These are phyloP conservation scores for Lasioglossum malachurum DNA, from an alignment of 2,888 invertebrate species.

Conservation along the genomic window DNA sequence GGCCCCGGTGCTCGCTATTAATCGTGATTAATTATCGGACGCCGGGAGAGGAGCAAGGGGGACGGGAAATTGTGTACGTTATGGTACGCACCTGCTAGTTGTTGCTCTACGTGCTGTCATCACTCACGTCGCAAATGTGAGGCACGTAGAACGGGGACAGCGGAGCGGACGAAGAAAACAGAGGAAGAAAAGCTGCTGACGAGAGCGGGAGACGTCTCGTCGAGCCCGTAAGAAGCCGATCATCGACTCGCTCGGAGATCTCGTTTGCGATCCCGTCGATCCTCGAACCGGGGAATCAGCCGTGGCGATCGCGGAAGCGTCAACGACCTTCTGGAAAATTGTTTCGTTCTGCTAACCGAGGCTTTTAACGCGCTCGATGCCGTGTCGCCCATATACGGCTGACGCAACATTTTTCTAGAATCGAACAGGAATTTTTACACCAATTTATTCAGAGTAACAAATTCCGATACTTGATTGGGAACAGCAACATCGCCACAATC, in stretches of 20 bases:
- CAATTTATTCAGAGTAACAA: background rate
- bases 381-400: background rate
- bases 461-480: too few relatives aligned
- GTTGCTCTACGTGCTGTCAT: slow-evolving; percentile 67
- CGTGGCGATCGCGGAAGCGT: background rate
- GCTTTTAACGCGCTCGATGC: background rate
- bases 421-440: background rate
- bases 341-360: background rate
- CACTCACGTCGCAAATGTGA: slow-evolving; percentile 71
- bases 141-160: slow-evolving; percentile 61
- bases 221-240: slow-evolving; percentile 47
- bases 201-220: slow-evolving; percentile 5
- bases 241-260: slow-evolving; percentile 71
- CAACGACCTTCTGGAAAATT: slow-evolving; percentile 5
- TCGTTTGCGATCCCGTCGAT: slow-evolving; percentile 18
- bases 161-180: slow-evolving; percentile 38
- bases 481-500: too few relatives aligned
- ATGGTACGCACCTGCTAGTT: slow-evolving; percentile 58
- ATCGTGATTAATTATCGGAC: slow-evolving; percentile 76
- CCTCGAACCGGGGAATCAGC: background rate
- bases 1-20: slow-evolving; percentile 64
- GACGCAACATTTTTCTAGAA: background rate
- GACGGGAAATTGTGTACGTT: slow-evolving; percentile 71
- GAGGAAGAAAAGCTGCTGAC: slow-evolving; percentile 47
- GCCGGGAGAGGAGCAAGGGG: slow-evolving; percentile 44